Conservation (phyloP, 1,140 invertebrate genomes). For the Manduca sexta region DNA sequence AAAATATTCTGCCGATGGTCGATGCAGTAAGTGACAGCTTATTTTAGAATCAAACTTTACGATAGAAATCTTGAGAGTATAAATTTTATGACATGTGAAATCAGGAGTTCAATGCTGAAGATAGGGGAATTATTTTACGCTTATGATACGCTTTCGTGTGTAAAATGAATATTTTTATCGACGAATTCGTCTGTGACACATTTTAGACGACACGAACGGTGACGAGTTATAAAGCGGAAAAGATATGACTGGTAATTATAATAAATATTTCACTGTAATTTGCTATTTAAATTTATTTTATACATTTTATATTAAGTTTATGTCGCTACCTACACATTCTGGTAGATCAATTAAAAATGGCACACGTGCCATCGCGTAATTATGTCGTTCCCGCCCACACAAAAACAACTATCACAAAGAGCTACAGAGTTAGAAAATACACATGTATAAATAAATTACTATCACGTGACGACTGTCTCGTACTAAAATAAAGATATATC, state of each 20-base stretch:
- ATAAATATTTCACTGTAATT: too few species aligned
- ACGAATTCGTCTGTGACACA: slow-evolving; percentile 7
- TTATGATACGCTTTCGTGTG: slow-evolving; percentile 24
- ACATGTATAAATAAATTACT: too few species aligned
- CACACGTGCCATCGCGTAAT: too few species aligned
- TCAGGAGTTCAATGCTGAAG: slow-evolving; percentile 22
- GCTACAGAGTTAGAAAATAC: too few species aligned
- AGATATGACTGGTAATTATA: not conserved
- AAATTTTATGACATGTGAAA: slow-evolving; percentile 34
- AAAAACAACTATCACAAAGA: too few species aligned
- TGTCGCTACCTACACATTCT: too few species aligned
- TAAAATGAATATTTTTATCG: slow-evolving; percentile 28
- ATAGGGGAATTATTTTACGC: slow-evolving; percentile 30
- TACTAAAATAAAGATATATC: too few species aligned
- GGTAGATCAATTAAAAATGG: too few species aligned
- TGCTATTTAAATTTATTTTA: not conserved
- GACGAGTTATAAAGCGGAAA: slow-evolving; percentile 1
- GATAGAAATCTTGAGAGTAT: slow-evolving; percentile 30
- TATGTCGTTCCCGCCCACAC: too few species aligned
- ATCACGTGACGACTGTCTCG: too few species aligned
- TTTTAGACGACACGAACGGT: slow-evolving; percentile 12
- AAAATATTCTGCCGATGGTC: slow-evolving; percentile 5
- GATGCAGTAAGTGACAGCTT: slow-evolving; percentile 17
- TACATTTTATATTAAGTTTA: not conserved
- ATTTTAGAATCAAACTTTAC: slow-evolving; percentile 21